Conservation (phyloP, 2,797 vertebrate species). For the Babyrousa celebensis region DNA sequence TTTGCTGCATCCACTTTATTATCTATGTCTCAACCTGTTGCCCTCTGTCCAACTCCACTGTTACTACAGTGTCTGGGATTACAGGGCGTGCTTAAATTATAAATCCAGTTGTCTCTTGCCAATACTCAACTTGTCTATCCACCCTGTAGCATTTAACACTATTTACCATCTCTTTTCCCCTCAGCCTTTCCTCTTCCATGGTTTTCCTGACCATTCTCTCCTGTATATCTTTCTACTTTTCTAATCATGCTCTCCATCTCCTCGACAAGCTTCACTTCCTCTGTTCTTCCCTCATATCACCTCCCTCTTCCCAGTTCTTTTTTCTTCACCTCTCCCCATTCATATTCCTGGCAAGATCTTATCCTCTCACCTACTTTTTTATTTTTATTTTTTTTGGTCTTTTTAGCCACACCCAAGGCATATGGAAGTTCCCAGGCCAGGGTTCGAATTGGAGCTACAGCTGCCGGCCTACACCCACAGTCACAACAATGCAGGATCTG, state of each 20-base stretch:
- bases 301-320: neutral
- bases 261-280: neutral
- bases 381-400: neutral
- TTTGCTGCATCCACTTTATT: neutral
- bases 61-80: neutral
- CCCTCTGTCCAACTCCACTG: neutral
- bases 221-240: neutral
- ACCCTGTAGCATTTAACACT: neutral
- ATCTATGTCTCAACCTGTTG: neutral
- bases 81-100: neutral
- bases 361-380: neutral
- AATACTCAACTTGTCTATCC: neutral
- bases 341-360: neutral
- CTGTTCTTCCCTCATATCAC: neutral
- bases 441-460: too few species aligned
- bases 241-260: neutral
- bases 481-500: too few species aligned
- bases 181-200: neutral
- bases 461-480: too few species aligned
- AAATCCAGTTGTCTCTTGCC: neutral
- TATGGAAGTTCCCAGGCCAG: too few species aligned
- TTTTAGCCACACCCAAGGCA: too few species aligned
- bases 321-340: neutral
- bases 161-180: neutral
- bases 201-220: neutral